Conservation (phyloP, 2,113 vertebrate species). For the Bubo bubo region DNA sequence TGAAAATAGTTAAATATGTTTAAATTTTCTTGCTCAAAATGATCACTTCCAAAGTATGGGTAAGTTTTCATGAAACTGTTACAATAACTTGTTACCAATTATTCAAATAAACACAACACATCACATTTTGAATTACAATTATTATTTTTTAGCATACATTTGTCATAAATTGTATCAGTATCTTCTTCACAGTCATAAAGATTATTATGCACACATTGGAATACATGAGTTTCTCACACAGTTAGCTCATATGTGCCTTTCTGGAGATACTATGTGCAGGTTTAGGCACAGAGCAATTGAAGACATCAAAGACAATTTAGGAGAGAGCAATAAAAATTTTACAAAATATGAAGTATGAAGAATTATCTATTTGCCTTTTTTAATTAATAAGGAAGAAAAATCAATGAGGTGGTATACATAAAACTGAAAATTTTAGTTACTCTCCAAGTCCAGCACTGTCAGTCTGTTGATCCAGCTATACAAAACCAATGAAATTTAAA, state of each 20-base stretch:
- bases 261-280: neutral
- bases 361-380: neutral
- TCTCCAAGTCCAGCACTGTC: neutral
- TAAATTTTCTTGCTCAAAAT: neutral
- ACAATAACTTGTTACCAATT: neutral
- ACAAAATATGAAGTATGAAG: neutral
- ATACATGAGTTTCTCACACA: neutral
- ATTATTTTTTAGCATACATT: neutral
- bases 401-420: neutral
- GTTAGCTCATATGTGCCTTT: neutral
- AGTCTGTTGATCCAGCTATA: neutral
- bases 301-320: neutral
- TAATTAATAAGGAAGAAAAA: neutral
- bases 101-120: neutral
- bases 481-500: neutral
- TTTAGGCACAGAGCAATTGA: neutral
- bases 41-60: neutral
- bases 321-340: neutral
- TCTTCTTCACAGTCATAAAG: neutral
- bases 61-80: neutral
- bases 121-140: neutral
- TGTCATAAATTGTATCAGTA: neutral
- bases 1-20: neutral
- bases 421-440: neutral
- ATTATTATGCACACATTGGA: neutral